A percentile compares a stretch with the other conserved stretches of the same genome.
phyloP scores from a whole-genome alignment of 2,113 vertebrate genomes.

The Monarcha castaneiventris region DNA sequence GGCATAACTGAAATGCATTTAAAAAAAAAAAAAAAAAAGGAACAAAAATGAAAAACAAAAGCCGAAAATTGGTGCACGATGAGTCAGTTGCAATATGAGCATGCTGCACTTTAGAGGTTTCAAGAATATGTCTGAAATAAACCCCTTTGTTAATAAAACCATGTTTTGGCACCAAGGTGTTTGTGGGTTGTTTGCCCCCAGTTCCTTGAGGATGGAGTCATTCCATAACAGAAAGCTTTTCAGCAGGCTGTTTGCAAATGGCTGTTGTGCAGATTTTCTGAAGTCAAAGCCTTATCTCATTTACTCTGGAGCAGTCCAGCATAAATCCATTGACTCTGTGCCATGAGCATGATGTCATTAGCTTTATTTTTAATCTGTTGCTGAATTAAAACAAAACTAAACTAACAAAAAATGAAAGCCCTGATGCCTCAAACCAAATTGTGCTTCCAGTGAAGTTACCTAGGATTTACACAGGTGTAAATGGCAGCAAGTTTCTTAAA shows the following conservation, averaged over 20 bases:
- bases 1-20: neutral
- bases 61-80: neutral
- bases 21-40: neutral
- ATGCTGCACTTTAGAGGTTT: neutral
- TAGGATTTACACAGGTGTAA: neutral
- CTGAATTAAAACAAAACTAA: neutral
- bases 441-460: neutral
- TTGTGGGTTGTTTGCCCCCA: neutral
- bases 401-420: neutral
- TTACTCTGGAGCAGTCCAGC: neutral
- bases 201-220: neutral
- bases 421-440: neutral
- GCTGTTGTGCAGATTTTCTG: neutral
- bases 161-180: neutral
- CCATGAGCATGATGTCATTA: neutral
- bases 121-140: neutral
- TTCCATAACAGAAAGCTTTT: neutral
- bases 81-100: neutral
- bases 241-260: neutral
- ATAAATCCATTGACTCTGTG: neutral
- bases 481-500: neutral
- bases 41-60: neutral
- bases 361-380: neutral
- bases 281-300: neutral
- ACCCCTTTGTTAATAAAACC: neutral